Evolutionary conservation across 2,113 vertebrate genomes (phyloP).

Genomic region (Lagopus leucura): DNA sequence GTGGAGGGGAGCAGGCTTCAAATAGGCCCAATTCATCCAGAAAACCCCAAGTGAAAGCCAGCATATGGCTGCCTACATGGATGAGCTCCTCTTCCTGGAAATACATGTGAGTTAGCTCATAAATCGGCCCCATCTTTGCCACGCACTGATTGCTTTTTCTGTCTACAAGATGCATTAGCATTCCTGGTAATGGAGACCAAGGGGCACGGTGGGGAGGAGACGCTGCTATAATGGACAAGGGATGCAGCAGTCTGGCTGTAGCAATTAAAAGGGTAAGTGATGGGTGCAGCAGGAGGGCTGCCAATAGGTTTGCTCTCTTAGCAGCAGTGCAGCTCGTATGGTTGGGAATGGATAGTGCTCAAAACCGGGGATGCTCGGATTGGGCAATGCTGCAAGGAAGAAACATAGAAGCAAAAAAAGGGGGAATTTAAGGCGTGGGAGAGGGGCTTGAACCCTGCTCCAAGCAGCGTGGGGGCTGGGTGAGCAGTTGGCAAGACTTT

Average conservation of each 20-base stretch:
- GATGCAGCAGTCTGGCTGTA: not conserved
- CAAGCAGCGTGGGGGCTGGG: fast-evolving
- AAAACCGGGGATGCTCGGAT: not conserved
- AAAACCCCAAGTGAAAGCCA: not conserved
- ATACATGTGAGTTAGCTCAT: not conserved
- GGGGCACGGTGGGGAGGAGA: not conserved
- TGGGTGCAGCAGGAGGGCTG: not conserved
- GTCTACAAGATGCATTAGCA: slow-evolving; percentile 5
- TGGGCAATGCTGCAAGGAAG: too few relatives aligned
- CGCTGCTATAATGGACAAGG: not conserved
- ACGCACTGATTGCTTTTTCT: not conserved
- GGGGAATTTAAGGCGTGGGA: not conserved
- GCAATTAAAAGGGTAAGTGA: slow-evolving; percentile 34
- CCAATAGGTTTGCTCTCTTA: not conserved
- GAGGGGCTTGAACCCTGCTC: not conserved
- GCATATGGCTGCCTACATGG: fast-evolving
- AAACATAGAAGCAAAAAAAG: not conserved
- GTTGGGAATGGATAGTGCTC: fast-evolving
- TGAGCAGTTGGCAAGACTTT: not conserved
- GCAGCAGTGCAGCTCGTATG: not conserved
- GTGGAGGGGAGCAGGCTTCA: not conserved
- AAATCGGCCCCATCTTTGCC: not conserved
- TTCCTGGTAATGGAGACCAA: not conserved
- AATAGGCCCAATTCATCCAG: not conserved
- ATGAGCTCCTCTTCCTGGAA: not conserved